Conservation (phyloP, 2,888 invertebrate species). For the Drosophila differens region DNA sequence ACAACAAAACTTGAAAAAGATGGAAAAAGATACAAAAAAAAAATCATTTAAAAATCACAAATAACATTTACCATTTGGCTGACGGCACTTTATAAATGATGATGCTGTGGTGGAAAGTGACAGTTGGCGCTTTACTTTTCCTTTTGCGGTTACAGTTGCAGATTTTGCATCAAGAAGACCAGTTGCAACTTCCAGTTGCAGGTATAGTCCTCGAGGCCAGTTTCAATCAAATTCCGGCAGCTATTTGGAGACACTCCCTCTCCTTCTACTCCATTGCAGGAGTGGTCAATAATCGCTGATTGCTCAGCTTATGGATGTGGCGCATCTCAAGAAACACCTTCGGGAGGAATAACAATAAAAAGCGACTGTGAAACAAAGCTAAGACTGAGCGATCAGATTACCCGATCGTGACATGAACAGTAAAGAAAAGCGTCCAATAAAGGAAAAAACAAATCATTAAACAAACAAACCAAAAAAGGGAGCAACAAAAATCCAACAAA, state of each 20-base stretch:
- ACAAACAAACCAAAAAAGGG: conserved; percentile 3
- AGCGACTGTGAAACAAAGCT: conserved; percentile 25
- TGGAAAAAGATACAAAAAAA: conserved; percentile 20
- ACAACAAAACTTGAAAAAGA: conserved; percentile 40
- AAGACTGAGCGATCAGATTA: conserved; percentile 29
- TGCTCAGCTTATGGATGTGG: conserved; percentile 63
- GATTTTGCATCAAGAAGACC: conserved; percentile 8
- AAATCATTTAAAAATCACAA: conserved; percentile 2
- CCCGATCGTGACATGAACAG: conserved; percentile 52
- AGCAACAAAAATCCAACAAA: conserved; percentile 16
- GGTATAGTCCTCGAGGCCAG: conserved; percentile 55
- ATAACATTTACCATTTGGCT: conserved; percentile 66
- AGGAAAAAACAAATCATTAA: conserved; percentile 25
- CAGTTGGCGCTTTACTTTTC: conserved; percentile 47
- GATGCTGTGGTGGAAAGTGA: conserved; percentile 72
- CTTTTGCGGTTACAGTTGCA: conserved; percentile 27
- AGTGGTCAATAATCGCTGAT: conserved; percentile 44
- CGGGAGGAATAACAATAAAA: neutral
- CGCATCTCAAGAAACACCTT: conserved; percentile 53
- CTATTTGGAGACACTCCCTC: neutral
- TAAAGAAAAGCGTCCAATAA: conserved; percentile 39
- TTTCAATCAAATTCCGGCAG: conserved; percentile 55
- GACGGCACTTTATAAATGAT: conserved; percentile 74
- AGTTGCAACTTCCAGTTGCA: conserved; percentile 25
- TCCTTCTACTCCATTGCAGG: neutral